Base-by-base conservation (phyloP, 2,888 invertebrate genomes). In the Ophion ventricosus region DNA sequence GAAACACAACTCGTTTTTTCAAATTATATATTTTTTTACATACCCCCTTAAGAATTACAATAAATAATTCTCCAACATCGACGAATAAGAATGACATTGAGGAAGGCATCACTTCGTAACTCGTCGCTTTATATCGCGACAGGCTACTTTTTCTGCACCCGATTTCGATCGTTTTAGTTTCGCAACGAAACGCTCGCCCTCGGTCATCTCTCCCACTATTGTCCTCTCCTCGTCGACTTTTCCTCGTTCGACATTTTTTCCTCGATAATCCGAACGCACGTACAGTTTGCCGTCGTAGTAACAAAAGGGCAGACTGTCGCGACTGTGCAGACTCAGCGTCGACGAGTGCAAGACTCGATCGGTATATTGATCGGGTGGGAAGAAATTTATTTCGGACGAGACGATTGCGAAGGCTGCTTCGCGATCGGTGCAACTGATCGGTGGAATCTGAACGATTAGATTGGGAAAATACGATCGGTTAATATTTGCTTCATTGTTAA, bases 151-250 rank as follows among this genome's bases (percentile, higher is more conserved):
- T 17, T 17, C 29, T 17, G 49, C 8, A 67, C 67, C 49, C 25
- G 63, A 75, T 64, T 64, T 49, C 23, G 59, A 59, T 61, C 59
- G 40, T 59, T 59, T 69, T 4, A 79, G 69, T 35, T 83, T 75
- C 78, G 85, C 77, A n/a, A 87, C 29, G 56, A 85, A 87, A 54
- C 80, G 86, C 26, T 84, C 80, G n/a, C 80, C 83, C 20, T 87
- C 82, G 20, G 86, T 81, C 63, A 88, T 74, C 57, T 88, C 83
- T 11, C n/a, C 20, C 4, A 17, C 49, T 57, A 87, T 72, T 11
- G 78, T 79, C 82, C 86, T 87, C 20, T n/a, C 79, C 63, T 85
- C 84, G 35, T 59, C 67, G 23, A 54, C 10, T 4, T 35, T 14
- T 14, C 70, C 66, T 49, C 14, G 26, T 49, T 17, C 69, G 11